Conservation (phyloP, 2,797 vertebrate species). For the Philypnodon macrostomus region DNA sequence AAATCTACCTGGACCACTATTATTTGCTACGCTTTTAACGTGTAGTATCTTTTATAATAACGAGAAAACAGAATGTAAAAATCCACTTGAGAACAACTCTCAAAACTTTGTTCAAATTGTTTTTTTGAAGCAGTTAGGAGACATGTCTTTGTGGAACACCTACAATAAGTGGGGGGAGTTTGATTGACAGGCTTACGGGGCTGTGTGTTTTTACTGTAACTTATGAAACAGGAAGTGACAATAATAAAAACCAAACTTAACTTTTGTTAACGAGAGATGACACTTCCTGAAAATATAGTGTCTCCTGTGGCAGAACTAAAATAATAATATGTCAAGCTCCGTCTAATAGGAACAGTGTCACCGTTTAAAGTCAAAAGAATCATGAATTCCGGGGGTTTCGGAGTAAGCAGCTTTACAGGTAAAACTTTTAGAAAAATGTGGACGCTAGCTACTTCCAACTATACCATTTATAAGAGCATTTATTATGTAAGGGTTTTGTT, state of each 20-base stretch:
- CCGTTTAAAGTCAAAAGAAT: background rate
- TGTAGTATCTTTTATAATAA: no score
- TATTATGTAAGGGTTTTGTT: no score
- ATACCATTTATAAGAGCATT: no score
- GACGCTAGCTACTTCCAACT: no score
- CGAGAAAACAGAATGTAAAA: no score
- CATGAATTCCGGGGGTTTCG: background rate
- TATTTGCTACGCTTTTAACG: no score
- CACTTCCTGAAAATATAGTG: background rate
- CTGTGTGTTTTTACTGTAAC: background rate
- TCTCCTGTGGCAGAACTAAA: background rate
- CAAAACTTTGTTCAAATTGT: no score
- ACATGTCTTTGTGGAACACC: background rate
- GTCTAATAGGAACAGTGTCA: background rate
- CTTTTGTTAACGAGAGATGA: background rate
- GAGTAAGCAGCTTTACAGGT: background rate
- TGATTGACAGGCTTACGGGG: slow-evolving; percentile 1
- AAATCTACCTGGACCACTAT: no score
- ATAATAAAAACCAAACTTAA: background rate
- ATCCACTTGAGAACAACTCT: no score
- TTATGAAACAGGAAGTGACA: background rate
- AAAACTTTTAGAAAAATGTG: no score
- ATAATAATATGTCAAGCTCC: background rate
- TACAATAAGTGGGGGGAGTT: slow-evolving; percentile 2
- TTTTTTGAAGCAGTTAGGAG: background rate